Base-by-base conservation (phyloP, 2,888 invertebrate genomes). In the Tribolium freemani region DNA sequence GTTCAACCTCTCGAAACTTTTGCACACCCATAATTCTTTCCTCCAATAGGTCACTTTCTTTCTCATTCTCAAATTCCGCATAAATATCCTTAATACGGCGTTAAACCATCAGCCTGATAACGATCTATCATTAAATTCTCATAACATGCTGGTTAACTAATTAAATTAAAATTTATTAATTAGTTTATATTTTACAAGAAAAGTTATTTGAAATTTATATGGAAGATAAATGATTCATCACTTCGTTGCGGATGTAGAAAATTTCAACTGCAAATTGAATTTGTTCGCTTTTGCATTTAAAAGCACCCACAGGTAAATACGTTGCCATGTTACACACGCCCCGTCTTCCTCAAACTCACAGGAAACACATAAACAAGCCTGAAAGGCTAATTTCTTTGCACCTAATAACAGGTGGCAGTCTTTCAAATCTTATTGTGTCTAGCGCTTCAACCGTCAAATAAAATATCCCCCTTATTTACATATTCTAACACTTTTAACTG, bases 371-470 rank as follows among this genome's bases (percentile, higher is more conserved):
- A 67, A 56, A 57, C 56, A 56, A 48, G 38, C 38, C 20, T 44
- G 64, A 53, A 64, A 64, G 54, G 53, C 64, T 64, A 64, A 64
- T 64, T 64, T 64, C 53, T 64, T 54, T 54, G 44, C 64, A 53
- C 64, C 30, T 63, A 16, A 51, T 64, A 64, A 64, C 64, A 64
- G 64, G 64, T 64, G 64, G 64, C 30, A 30, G 10, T 21, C 13
- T 63, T 64, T 64, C 45, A 11, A 54, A 64, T 64, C 38, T 51
- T 54, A 53, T 64, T 64, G 64, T 64, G 31, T 54, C 64, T 64
- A 64, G 16, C 44, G 64, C 44, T 64, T 64, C 44, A 31, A 64
- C 54, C 54, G 51, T 53, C 54, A 53, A 64, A 63, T 31, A 46
- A 21, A 48, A 11, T 48, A 16, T 10, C 20, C 61, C 11, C 20